Conservation (phyloP, 1,140 invertebrate genomes). For the Telenomus remus region DNA sequence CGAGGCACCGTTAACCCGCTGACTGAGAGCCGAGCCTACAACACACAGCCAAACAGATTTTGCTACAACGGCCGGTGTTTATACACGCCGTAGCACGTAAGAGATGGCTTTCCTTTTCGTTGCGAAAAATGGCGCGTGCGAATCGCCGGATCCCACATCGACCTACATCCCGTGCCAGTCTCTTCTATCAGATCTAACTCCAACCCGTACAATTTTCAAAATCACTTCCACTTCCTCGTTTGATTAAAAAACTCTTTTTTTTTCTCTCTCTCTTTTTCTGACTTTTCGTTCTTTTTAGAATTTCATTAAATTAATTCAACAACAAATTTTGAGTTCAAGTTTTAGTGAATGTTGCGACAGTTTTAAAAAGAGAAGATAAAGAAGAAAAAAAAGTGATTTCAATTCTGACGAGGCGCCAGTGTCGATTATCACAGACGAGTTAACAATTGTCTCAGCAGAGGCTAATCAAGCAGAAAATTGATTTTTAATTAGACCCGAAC, state of each 20-base stretch:
- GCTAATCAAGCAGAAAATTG: no score
- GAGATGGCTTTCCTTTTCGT: constrained; percentile 76
- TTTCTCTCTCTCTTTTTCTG: constrained; percentile 6
- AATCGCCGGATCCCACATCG: constrained; percentile 66
- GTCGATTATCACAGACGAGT: no score
- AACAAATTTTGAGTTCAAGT: no score
- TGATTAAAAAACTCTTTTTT: neutral
- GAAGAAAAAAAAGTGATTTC: no score
- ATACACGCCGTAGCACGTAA: constrained; percentile 57
- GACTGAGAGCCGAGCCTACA: constrained; percentile 64
- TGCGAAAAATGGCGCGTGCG: constrained; percentile 75
- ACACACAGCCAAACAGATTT: constrained; percentile 66
- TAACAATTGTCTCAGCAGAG: no score
- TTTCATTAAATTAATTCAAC: no score
- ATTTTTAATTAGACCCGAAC: no score
- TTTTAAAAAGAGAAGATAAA: no score
- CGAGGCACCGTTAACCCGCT: constrained; percentile 73
- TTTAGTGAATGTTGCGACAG: neutral
- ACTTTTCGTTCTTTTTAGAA: constrained; percentile 1
- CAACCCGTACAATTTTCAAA: constrained; percentile 37
- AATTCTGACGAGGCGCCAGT: no score
- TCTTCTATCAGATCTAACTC: constrained; percentile 37
- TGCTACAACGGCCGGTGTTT: constrained; percentile 52
- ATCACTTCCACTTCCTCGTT: constrained; percentile 55
- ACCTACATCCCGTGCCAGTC: constrained; percentile 63